A percentile compares a stretch with the other conserved stretches of the same genome.
These are phyloP conservation scores for Epiblema foenella DNA, from an alignment of 2,888 invertebrate genomes.

Conservation along the genomic window DNA sequence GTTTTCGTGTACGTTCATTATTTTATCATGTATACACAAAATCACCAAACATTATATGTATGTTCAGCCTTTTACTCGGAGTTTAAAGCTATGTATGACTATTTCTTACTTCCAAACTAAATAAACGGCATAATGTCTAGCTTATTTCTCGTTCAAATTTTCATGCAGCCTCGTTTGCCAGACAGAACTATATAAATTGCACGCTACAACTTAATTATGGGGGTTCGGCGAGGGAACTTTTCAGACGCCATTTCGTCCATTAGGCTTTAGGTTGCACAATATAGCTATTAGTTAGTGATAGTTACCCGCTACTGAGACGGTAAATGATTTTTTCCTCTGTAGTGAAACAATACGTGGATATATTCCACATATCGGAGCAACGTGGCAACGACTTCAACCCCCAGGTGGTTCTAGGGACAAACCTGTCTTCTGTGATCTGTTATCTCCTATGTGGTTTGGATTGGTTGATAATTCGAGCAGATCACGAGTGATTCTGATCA, in stretches of 20 bases:
- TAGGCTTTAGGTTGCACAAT: conserved; percentile 5
- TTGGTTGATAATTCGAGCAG: background rate
- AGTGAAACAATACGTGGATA: background rate
- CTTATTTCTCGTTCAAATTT: conserved; percentile 14
- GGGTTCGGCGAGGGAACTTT: conserved; percentile 18
- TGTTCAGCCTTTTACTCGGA: background rate
- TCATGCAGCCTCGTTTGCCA: conserved; percentile 14
- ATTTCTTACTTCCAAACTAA: conserved; percentile 7
- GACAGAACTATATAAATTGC: conserved; percentile 28
- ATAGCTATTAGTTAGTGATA: background rate
- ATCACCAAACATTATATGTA: background rate
- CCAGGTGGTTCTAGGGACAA: background rate
- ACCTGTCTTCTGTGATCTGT: background rate
- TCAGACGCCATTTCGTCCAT: conserved; percentile 19
- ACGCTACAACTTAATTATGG: conserved; percentile 29
- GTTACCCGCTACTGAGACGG: background rate
- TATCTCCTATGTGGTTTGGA: background rate
- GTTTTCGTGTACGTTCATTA: no score
- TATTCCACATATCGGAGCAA: background rate
- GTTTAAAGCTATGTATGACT: background rate
- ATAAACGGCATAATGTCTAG: conserved; percentile 6
- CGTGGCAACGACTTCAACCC: no score
- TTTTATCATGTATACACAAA: background rate
- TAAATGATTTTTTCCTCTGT: background rate
- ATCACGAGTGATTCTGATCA: background rate